phyloP scores from a whole-genome alignment of 2,797 vertebrate genomes.

The Hippoglossus hippoglossus region DNA sequence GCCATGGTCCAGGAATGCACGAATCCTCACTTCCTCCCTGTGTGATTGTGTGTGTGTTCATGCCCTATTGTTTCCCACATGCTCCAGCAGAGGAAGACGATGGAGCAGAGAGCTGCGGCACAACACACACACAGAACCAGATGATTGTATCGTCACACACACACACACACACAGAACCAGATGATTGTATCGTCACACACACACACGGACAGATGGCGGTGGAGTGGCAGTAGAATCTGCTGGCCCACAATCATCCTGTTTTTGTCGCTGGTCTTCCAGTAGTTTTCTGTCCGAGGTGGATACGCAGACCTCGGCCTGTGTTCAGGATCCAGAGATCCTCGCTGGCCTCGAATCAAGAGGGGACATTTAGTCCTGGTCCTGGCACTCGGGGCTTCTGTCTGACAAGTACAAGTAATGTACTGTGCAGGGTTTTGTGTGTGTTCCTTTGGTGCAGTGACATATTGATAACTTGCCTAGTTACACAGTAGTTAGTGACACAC shows the following conservation, averaged over 20 bases:
- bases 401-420: constrained; percentile 14
- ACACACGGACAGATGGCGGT: constrained; percentile 46
- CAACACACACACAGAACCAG: background rate
- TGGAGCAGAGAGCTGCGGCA: constrained; percentile 18
- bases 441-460: constrained; percentile 5
- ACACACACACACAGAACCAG: background rate
- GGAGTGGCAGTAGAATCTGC: constrained; percentile 37
- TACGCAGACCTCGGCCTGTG: constrained; percentile 1
- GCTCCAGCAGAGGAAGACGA: constrained; percentile 56
- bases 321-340: constrained; percentile 23
- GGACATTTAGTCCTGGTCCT: constrained; percentile 15
- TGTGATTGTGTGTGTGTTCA: constrained; percentile 34
- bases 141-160: background rate
- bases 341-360: background rate
- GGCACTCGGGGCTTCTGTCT: constrained; percentile 5
- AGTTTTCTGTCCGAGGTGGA: constrained; percentile 58
- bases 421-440: constrained; percentile 34
- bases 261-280: constrained; percentile 78
- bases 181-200: background rate
- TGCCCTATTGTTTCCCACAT: constrained; percentile 74
- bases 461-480: constrained; percentile 32
- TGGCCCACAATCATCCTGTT: constrained; percentile 78
- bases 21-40: constrained; percentile 69
- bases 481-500: constrained; percentile 12
- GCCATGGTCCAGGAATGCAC: constrained; percentile 68